phyloP scores from a whole-genome alignment of 2,888 invertebrate genomes.

The Hirudinaria manillensis region DNA sequence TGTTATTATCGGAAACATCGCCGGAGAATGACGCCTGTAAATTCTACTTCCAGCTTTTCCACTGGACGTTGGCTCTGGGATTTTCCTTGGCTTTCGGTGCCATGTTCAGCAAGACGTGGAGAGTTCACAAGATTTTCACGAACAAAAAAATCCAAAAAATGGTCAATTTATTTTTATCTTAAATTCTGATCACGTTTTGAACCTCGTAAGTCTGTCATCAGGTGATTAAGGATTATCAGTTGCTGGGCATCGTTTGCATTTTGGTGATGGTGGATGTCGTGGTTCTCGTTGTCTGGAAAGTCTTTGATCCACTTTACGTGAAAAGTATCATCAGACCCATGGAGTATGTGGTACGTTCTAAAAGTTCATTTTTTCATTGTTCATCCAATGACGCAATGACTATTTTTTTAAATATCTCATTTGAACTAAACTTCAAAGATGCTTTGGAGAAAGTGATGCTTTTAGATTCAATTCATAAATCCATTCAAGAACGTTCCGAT shows the following conservation, averaged over 20 bases:
- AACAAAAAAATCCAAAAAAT: constrained; percentile 42
- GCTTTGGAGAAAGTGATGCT: too few relatives aligned
- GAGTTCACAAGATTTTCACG: constrained; percentile 44
- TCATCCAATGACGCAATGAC: not conserved
- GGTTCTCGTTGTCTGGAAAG: constrained; percentile 41
- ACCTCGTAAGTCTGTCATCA: constrained; percentile 20
- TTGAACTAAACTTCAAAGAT: too few relatives aligned
- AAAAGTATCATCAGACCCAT: constrained; percentile 36
- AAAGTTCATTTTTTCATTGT: not conserved
- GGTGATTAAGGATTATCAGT: constrained; percentile 42
- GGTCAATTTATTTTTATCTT: constrained; percentile 32
- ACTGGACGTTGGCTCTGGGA: constrained; percentile 42
- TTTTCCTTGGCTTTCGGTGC: constrained; percentile 44
- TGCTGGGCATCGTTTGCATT: constrained; percentile 41
- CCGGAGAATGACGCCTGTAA: too few relatives aligned
- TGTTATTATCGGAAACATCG: too few relatives aligned
- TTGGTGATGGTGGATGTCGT: constrained; percentile 41
- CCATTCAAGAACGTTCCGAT: too few relatives aligned
- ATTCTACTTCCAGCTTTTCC: constrained; percentile 38
- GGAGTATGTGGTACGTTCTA: constrained; percentile 35
- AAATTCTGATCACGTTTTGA: not conserved
- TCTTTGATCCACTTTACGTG: constrained; percentile 40
- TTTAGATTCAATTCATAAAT: too few relatives aligned
- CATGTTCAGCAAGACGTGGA: constrained; percentile 45
- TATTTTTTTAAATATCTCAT: too few relatives aligned